Evolutionary conservation across 2,113 vertebrate species (phyloP), one percentile per base, ranked within the genome.

Genomic region (Sakesphorus luctuosus): DNA sequence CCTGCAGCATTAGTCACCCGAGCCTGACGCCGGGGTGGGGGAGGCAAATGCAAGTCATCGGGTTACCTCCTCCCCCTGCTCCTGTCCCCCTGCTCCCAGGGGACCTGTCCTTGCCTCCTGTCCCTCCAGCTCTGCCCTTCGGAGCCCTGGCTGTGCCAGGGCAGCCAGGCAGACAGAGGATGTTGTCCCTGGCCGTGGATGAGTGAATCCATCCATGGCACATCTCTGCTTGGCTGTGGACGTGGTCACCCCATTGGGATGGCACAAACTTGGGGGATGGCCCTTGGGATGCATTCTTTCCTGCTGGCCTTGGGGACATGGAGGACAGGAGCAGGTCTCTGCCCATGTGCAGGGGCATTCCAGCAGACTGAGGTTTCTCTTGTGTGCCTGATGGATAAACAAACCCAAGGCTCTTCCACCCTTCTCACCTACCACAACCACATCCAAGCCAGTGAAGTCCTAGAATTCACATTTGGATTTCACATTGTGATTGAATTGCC

Each of bases 251-350:
- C 40, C 4, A 0, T 3, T 49, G 55, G 24, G 14, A 11, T 36
- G 55, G 11, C 21, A 86, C 4, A 1, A 46, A 19, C 8, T 0
- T 4, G 55, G 40, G 18, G 19, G 25, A 0, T 33, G 1, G 0
- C 13, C 38, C 62, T 3, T 4, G 25, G 82, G 44, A 13, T 43
- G 23, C 6, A 3, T 62, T 29, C 15, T 82, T 5, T 47, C 38
- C 53, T 88, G 16, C 49, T 18, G 47, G 29, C 47, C 21, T 16
- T 52, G 35, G 50, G 50, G 46, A 67, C 0, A 0, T 33, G 49
- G 19, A 36, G 49, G 43, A 68, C 28, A 13, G 44, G n/a, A 61
- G 13, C 8, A 26, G 19, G 12, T 53, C 65, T 63, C 43, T 72
- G 46, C 33, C 40, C 18, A 0, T 46, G 47, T 13, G 13, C 49